phyloP scores from a whole-genome alignment of 2,888 invertebrate genomes.

The Drosophila helvetica region DNA sequence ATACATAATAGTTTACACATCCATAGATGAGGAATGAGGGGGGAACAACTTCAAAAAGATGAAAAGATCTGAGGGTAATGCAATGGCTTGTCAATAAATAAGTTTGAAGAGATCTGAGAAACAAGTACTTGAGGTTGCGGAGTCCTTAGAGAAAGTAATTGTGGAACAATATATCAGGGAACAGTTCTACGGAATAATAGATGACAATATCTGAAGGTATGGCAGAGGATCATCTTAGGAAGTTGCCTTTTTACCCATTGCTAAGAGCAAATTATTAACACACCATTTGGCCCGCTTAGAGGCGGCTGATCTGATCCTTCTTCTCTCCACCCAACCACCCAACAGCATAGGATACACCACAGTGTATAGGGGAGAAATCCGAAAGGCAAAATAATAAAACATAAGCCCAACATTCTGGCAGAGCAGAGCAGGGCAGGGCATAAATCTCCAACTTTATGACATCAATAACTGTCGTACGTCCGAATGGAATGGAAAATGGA shows the following conservation, averaged over 20 bases:
- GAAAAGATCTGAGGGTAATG: constrained; percentile 6
- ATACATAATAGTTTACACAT: constrained; percentile 28
- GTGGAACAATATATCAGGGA: too few relatives aligned
- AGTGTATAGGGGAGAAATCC: constrained; percentile 4
- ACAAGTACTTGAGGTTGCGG: neutral
- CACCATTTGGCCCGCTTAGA: constrained; percentile 40
- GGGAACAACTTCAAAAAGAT: constrained; percentile 12
- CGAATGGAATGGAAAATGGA: constrained; percentile 42
- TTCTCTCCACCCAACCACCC: constrained; percentile 20
- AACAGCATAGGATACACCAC: neutral
- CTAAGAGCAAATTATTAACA: constrained; percentile 38
- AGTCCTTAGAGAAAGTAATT: too few relatives aligned
- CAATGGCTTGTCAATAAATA: neutral
- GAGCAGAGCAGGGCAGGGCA: constrained; percentile 44
- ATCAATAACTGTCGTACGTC: constrained; percentile 75
- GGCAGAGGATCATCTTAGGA: neutral
- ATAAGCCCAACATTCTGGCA: constrained; percentile 49
- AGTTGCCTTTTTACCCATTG: too few relatives aligned
- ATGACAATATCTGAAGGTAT: too few relatives aligned
- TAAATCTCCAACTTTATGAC: constrained; percentile 80
- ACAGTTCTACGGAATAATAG: neutral
- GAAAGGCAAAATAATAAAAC: constrained; percentile 26
- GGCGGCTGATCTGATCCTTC: constrained; percentile 19
- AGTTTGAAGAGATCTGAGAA: neutral
- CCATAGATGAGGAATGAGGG: constrained; percentile 11